These are phyloP conservation scores for Eleutherodactylus coqui DNA, from an alignment of 2,797 vertebrate species.

Conservation along the genomic window DNA sequence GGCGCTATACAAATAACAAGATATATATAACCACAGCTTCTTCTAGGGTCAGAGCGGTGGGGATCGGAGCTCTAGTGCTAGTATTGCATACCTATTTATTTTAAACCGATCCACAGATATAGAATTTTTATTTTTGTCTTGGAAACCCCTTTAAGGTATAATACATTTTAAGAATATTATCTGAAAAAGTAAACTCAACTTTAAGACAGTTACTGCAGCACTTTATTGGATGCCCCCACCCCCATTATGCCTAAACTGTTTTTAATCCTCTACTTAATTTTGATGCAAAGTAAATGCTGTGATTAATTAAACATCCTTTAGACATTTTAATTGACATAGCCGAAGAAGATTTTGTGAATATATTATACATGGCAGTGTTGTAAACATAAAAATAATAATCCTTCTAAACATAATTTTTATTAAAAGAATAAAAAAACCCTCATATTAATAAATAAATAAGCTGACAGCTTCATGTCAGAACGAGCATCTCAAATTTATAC, in stretches of 20 bases:
- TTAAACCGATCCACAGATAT: no score
- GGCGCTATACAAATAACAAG: no score
- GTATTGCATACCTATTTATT: no score
- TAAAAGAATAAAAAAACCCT: constrained; percentile 33
- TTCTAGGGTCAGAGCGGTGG: no score
- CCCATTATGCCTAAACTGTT: constrained; percentile 38
- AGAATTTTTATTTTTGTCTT: no score
- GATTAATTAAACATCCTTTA: constrained; percentile 53
- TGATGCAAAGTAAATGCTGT: constrained; percentile 41
- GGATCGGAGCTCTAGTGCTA: no score
- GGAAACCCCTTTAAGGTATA: no score
- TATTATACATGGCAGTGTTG: constrained; percentile 45
- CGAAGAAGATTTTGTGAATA: constrained; percentile 46
- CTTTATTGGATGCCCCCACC: constrained; percentile 26
- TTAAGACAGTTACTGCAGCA: background rate
- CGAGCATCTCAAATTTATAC: constrained; percentile 32
- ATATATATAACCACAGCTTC: no score
- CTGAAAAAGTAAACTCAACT: background rate
- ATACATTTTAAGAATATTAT: background rate
- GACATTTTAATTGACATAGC: constrained; percentile 56
- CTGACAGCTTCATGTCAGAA: constrained; percentile 37
- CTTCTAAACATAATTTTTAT: constrained; percentile 47
- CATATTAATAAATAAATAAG: constrained; percentile 43
- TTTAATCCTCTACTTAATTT: constrained; percentile 55
- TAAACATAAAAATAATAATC: constrained; percentile 57